Evolutionary conservation across 2,797 vertebrate species (phyloP).

Genomic region (Anguilla obscura): DNA sequence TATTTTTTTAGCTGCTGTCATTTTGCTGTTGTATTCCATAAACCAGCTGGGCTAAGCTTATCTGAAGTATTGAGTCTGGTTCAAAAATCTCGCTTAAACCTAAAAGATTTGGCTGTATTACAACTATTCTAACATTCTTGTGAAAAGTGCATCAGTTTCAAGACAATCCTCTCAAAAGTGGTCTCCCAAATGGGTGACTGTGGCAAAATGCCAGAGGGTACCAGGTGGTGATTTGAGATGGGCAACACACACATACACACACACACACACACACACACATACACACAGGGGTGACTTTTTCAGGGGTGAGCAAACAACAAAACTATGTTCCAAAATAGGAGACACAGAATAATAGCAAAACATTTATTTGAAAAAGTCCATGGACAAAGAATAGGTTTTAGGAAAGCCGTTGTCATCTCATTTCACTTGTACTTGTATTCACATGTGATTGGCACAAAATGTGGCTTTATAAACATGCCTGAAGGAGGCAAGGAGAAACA

Average conservation of each 20-base stretch:
- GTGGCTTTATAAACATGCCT: background rate
- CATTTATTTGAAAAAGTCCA: background rate
- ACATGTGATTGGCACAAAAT: background rate
- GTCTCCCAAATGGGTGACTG: background rate
- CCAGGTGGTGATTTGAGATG: background rate
- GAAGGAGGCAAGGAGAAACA: background rate
- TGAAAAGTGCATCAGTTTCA: background rate
- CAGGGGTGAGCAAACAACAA: background rate
- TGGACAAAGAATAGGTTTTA: background rate
- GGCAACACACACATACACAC: background rate
- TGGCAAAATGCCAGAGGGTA: background rate
- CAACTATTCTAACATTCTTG: background rate
- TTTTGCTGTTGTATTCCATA: background rate
- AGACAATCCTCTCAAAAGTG: background rate
- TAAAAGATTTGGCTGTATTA: background rate
- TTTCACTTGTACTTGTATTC: background rate
- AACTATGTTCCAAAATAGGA: background rate
- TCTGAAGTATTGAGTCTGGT: background rate
- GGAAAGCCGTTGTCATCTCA: background rate
- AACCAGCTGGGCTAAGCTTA: background rate
- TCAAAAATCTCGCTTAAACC: background rate
- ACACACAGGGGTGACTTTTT: background rate
- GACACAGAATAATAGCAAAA: background rate
- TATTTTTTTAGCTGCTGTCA: conserved; percentile 38
- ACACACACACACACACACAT: background rate